These are phyloP conservation scores for Colossoma macropomum DNA, from an alignment of 2,113 vertebrate genomes.

Conservation along the genomic window DNA sequence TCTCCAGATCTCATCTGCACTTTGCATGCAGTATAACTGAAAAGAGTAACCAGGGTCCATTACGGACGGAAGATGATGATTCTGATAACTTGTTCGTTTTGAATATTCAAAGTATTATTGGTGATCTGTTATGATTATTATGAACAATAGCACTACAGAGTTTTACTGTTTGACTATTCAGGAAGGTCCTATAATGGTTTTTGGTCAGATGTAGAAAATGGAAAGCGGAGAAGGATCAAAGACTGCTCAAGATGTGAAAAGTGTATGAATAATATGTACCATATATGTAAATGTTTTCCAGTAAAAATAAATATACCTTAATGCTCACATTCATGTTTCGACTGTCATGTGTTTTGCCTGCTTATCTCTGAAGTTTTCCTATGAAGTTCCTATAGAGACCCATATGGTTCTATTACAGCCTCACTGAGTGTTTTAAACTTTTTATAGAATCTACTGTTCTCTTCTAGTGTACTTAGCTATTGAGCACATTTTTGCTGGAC, in stretches of 20 bases:
- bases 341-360: neutral
- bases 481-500: too few relatives aligned
- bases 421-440: too few relatives aligned
- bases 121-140: neutral
- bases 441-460: too few relatives aligned
- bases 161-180: neutral
- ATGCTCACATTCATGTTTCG: conserved; percentile 34
- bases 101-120: neutral
- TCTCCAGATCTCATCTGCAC: conserved; percentile 64
- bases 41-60: conserved; percentile 16
- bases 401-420: too few relatives aligned
- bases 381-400: too few relatives aligned
- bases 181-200: neutral
- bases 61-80: neutral
- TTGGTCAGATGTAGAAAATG: conserved; percentile 1
- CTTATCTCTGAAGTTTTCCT: neutral
- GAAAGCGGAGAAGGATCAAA: neutral
- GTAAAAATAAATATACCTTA: conserved; percentile 55
- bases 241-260: conserved; percentile 36
- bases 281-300: conserved; percentile 52
- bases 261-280: conserved; percentile 44
- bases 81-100: neutral
- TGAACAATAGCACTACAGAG: conserved; percentile 5
- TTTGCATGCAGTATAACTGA: conserved; percentile 69
- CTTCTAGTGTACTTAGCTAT: too few relatives aligned